These are phyloP conservation scores for Larimichthys crocea DNA, from an alignment of 2,113 vertebrate genomes.

Conservation along the genomic window DNA sequence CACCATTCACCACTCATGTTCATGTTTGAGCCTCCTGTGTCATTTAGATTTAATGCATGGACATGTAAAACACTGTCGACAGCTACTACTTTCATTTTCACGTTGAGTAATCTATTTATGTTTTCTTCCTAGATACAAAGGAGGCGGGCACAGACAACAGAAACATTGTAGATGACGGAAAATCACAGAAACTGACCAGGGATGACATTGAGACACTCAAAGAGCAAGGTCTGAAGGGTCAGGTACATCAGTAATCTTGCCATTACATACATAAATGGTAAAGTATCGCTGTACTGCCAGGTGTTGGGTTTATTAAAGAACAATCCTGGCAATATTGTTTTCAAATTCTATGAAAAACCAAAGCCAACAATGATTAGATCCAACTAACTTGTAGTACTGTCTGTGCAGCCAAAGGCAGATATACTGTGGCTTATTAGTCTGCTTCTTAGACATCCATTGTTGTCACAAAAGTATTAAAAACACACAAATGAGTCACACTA, in stretches of 20 bases:
- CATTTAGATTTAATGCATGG: not conserved
- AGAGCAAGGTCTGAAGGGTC: conserved; percentile 95
- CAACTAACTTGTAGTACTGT: not conserved
- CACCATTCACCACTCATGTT: fast-evolving
- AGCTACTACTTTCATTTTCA: not conserved
- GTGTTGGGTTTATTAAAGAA: not conserved
- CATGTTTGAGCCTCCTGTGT: not conserved
- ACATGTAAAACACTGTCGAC: not conserved
- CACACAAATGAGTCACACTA: not conserved
- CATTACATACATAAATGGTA: not conserved
- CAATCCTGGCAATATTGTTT: not conserved
- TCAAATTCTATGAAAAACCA: not conserved
- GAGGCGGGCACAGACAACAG: conserved; percentile 96
- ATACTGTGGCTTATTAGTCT: not conserved
- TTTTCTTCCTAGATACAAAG: conserved; percentile 86
- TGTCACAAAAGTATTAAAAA: not conserved
- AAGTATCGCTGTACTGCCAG: not conserved
- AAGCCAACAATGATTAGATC: not conserved
- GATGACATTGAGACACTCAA: conserved; percentile 98
- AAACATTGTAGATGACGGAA: conserved; percentile 97
- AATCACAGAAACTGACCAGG: conserved; percentile 96
- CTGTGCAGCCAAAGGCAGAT: not conserved
- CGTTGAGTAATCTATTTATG: not conserved
- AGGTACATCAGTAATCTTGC: conserved; percentile 84
- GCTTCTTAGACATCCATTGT: not conserved